Conservation (phyloP, 1,140 invertebrate genomes). For the Sarcophaga bullata region DNA sequence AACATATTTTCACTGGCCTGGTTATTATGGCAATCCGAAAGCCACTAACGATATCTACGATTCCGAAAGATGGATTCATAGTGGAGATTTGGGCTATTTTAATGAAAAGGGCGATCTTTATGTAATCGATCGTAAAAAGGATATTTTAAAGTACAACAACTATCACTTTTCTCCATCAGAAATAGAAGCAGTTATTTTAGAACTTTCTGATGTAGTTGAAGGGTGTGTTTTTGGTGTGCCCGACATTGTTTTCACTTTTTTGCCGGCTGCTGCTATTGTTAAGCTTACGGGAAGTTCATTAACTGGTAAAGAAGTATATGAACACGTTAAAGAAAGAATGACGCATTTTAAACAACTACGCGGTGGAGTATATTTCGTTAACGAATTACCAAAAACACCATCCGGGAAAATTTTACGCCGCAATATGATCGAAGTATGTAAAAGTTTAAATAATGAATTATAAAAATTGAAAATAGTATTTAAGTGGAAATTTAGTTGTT, state of each 20-base stretch:
- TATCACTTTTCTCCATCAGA: conserved; percentile 60
- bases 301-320: conserved; percentile 45
- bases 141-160: conserved; percentile 65
- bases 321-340: conserved; percentile 42
- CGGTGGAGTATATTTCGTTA: conserved; percentile 71
- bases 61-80: conserved; percentile 76
- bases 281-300: conserved; percentile 33
- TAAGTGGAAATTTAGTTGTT: no score
- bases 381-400: conserved; percentile 71
- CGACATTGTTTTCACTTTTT: conserved; percentile 47
- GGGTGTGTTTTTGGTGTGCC: conserved; percentile 56
- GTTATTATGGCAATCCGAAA: conserved; percentile 68
- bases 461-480: not conserved
- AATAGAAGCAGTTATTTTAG: conserved; percentile 51
- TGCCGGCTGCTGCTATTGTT: conserved; percentile 53
- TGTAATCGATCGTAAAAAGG: conserved; percentile 79
- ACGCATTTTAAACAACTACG: conserved; percentile 67
- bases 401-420: conserved; percentile 49
- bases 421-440: not conserved
- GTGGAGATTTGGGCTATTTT: conserved; percentile 78
- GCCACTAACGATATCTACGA: conserved; percentile 69
- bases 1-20: conserved; percentile 51
- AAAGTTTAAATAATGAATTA: not conserved
- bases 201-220: conserved; percentile 49
- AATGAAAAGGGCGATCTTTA: conserved; percentile 74